phyloP scores from a whole-genome alignment of 2,113 vertebrate genomes.

The Malurus alboscapulatus region DNA sequence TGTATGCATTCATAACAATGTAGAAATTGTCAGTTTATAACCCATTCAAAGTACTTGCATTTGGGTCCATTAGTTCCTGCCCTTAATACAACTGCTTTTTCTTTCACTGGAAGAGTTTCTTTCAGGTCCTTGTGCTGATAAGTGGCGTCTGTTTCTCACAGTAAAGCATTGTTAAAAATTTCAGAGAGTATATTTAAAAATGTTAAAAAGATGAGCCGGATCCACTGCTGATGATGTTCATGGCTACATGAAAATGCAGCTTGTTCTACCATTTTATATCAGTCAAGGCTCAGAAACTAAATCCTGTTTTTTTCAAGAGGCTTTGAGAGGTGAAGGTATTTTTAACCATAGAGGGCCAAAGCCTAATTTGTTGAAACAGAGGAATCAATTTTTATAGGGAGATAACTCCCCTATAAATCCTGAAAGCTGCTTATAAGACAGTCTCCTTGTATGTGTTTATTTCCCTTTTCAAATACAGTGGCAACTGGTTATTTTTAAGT shows the following conservation, averaged over 20 bases:
- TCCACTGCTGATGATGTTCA: not conserved
- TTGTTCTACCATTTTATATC: not conserved
- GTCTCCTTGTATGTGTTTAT: not conserved
- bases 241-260: not conserved
- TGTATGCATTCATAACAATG: accelerated
- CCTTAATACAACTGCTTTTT: not conserved
- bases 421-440: not conserved
- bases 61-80: not conserved
- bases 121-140: not conserved
- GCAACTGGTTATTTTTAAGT: not conserved
- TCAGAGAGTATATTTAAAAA: not conserved
- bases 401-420: not conserved
- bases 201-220: not conserved
- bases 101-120: not conserved
- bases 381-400: not conserved
- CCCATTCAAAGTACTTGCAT: not conserved
- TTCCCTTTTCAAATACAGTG: not conserved
- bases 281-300: not conserved
- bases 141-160: too few relatives aligned
- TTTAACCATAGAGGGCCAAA: not conserved
- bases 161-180: not conserved
- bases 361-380: not conserved
- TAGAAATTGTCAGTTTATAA: not conserved
- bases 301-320: accelerated
- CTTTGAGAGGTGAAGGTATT: not conserved